These are phyloP conservation scores for Vicugna pacos DNA, from an alignment of 2,113 vertebrate genomes.

Conservation along the genomic window DNA sequence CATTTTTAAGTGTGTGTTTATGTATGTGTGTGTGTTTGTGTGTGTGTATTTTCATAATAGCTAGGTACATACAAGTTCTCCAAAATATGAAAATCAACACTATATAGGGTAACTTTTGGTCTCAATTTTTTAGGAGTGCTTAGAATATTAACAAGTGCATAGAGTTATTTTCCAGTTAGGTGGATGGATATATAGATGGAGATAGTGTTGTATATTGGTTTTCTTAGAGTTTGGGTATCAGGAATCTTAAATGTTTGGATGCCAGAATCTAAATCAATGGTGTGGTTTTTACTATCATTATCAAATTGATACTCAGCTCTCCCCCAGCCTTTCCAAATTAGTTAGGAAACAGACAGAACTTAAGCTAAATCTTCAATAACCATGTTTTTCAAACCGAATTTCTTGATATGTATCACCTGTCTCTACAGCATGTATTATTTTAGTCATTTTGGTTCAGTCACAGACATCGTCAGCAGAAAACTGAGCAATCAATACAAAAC, in stretches of 20 bases:
- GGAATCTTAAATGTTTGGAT: background rate
- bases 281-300: background rate
- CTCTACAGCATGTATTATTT: background rate
- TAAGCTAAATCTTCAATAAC: constrained; percentile 29
- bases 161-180: background rate
- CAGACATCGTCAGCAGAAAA: constrained; percentile 55
- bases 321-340: background rate
- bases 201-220: background rate
- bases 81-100: background rate
- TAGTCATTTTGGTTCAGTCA: constrained; percentile 31
- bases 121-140: background rate
- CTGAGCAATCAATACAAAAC: constrained; percentile 56
- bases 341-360: background rate
- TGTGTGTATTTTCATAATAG: background rate
- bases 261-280: background rate
- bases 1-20: background rate
- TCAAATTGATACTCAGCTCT: background rate
- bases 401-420: background rate
- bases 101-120: background rate
- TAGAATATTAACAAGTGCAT: background rate
- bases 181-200: background rate
- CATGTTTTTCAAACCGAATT: background rate
- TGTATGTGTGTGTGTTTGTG: background rate
- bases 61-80: background rate
- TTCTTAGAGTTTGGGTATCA: background rate